phyloP scores from a whole-genome alignment of 2,888 invertebrate genomes.

The Nebria brevicollis region DNA sequence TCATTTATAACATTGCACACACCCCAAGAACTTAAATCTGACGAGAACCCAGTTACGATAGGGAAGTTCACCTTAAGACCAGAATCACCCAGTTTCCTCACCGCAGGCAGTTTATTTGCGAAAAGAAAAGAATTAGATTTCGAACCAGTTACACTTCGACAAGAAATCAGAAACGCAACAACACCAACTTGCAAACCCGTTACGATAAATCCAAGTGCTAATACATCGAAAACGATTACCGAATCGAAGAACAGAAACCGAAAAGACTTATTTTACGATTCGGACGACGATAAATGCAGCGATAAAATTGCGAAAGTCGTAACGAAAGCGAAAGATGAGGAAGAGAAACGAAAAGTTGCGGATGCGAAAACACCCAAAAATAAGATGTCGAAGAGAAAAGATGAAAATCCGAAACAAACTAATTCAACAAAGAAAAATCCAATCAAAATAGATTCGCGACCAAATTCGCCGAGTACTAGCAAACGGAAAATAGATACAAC shows the following conservation, averaged over 20 bases:
- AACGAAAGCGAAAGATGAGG: constrained; percentile 59
- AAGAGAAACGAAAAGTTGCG: constrained; percentile 55
- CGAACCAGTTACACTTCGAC: constrained; percentile 59
- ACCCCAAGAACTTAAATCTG: constrained; percentile 49
- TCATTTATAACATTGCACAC: constrained; percentile 80
- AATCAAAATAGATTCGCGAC: constrained; percentile 23
- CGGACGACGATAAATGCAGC: constrained; percentile 63
- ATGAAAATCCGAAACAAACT: constrained; percentile 30
- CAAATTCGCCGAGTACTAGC: constrained; percentile 14
- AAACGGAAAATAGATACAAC: constrained; percentile 46
- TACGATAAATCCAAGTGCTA: constrained; percentile 57
- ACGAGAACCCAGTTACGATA: constrained; percentile 54
- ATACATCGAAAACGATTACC: background rate
- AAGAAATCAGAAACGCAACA: constrained; percentile 63
- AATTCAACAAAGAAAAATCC: constrained; percentile 40
- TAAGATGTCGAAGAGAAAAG: constrained; percentile 46
- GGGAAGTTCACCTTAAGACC: constrained; percentile 66
- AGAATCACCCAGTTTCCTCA: constrained; percentile 68
- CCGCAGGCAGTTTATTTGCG: constrained; percentile 73
- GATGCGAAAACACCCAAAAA: constrained; percentile 39
- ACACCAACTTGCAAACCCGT: constrained; percentile 37
- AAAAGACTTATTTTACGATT: constrained; percentile 63
- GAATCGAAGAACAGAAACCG: constrained; percentile 56
- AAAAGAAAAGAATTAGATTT: constrained; percentile 60
- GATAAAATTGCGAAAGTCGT: constrained; percentile 64